Evolutionary conservation across 2,888 invertebrate genomes (phyloP), one percentile per base, ranked within the genome.

Genomic region (Nycteola revayana): DNA sequence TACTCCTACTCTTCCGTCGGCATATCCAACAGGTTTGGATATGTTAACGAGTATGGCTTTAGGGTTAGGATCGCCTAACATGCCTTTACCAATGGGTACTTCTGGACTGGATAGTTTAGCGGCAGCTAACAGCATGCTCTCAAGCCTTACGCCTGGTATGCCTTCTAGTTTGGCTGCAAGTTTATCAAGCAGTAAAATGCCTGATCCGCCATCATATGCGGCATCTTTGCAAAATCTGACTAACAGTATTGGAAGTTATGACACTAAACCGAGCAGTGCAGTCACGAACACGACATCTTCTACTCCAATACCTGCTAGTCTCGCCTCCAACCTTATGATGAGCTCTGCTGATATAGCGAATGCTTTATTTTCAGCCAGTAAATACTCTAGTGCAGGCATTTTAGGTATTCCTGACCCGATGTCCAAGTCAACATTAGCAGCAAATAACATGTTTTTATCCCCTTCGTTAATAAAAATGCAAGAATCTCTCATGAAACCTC

Each of bases 361-460:
- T 63, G 92, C 93, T 32, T 77, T 94, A 31, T 93, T 93, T 61
- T 93, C 91, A 33, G 90, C 91, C 1, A 92, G 91, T 25, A 92
- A 92, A 71, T 92, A 91, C 63, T 91, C 92, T 1, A 90, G 90
- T 49, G 90, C 91, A 7, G 91, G 90, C 9, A 83, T 93, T 32
- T 77, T 93, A 20, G 92, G 92, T 3, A 91, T 94, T 52, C 93
- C 94, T 0, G 95, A 95, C 75, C 94, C 94, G 0, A 90, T 95
- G 83, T 92, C 94, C 0, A 94, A 94, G 63, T 92, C 93, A 7
- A 93, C 94, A 14, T 78, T 94, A 47, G 92, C 93, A 5, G 93
- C 94, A 1, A 94, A 94, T 59, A 95, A 94, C 65, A 93, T 95
- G 90, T 95, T 95, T 50, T 87, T 95, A 56, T 92, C 94, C 4